Conservation (phyloP, 2,113 vertebrate species). For the Callospermophilus lateralis region DNA sequence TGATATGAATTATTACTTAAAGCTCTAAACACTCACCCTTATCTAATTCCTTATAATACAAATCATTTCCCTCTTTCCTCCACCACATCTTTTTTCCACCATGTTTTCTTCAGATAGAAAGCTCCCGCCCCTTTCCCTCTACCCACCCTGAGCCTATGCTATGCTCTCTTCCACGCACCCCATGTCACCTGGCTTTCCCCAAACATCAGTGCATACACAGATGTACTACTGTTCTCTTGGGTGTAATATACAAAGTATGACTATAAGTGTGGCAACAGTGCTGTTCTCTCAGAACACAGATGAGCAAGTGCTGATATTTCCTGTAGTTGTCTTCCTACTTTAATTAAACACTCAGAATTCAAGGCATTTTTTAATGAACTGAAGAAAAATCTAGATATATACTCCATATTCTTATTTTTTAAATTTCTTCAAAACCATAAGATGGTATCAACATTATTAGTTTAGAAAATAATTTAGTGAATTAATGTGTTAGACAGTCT, state of each 20-base stretch:
- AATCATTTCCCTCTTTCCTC: not conserved
- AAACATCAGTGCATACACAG: not conserved
- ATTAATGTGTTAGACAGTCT: not conserved
- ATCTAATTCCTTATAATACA: not conserved
- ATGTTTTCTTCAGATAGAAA: not conserved
- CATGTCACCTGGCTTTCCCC: not conserved
- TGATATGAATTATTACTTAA: not conserved
- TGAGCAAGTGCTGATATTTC: not conserved
- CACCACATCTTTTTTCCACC: not conserved
- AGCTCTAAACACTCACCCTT: not conserved
- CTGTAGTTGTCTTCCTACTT: slow-evolving; percentile 16
- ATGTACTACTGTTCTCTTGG: not conserved
- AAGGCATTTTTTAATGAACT: not conserved
- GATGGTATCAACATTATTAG: not conserved
- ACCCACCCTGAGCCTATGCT: no score
- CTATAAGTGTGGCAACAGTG: not conserved
- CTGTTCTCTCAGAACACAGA: not conserved
- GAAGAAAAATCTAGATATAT: slow-evolving; percentile 49
- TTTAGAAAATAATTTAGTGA: slow-evolving; percentile 50
- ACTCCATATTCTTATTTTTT: slow-evolving; percentile 17
- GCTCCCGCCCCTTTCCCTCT: not conserved
- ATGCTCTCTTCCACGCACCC: not conserved
- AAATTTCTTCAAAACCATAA: slow-evolving; percentile 21
- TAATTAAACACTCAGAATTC: slow-evolving; percentile 35
- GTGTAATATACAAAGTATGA: not conserved